Evolutionary conservation across 1,140 invertebrate species (phyloP), one percentile per base, ranked within the genome.

Genomic region (Neoseiulus cucumeris): DNA sequence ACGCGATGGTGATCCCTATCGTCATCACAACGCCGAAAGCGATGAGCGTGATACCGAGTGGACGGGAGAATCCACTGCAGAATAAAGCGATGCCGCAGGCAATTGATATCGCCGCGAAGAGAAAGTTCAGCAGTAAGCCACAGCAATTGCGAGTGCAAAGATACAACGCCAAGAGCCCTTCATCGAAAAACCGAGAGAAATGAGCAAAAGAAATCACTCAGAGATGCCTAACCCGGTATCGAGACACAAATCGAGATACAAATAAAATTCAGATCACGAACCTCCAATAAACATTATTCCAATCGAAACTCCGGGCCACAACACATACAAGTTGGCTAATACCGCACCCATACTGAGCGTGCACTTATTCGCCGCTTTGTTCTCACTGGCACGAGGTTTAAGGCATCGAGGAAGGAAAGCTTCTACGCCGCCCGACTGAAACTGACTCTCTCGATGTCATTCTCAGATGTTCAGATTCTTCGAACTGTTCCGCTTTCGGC

Each of bases 221-320:
- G n/a, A n/a, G n/a, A n/a, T n/a, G n/a, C n/a, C n/a, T n/a, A n/a
- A n/a, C n/a, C n/a, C n/a, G n/a, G n/a, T n/a, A n/a, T n/a, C n/a
- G n/a, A n/a, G n/a, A n/a, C n/a, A n/a, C n/a, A 39, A 4, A 39
- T 39, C 33, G 4, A 6, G 4, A 9, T 6, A 39, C 9, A 39
- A 9, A 39, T 6, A 39, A 39, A 39, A 4, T 39, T 9, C 33
- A 4, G 33, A 9, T 39, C 45, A 59, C 51, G 2, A n/a, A 59
- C 51, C 51, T 59, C 51, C 51, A 9, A 59, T 33, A 20, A 59
- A 59, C 51, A 59, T 59, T 17, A 59, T 59, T 14, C 51, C 51
- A 9, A 59, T 59, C 1, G 51, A 59, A 17, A 59, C 51, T 17
- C 51, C 51, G 6, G 51, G 51, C 51, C 51, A 59, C 2, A 59